Evolutionary conservation across 2,888 invertebrate genomes (phyloP).

Genomic region (Cynaeus angustus): DNA sequence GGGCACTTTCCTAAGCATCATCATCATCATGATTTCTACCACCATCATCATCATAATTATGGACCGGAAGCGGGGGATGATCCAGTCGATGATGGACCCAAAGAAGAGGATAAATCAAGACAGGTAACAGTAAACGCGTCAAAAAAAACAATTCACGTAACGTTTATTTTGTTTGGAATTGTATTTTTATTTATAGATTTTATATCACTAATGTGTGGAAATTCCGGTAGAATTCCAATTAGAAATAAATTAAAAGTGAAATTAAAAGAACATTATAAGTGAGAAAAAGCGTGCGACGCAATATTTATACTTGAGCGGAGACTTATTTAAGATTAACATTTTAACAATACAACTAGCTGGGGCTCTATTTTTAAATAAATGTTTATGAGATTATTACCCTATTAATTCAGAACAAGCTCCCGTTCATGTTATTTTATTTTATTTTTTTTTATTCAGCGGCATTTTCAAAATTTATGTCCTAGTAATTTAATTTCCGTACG

Average conservation of each 20-base stretch:
- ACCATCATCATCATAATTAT: constrained; percentile 18
- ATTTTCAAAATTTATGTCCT: not conserved
- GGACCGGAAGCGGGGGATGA: not conserved
- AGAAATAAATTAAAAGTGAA: too few relatives aligned
- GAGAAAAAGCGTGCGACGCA: too few relatives aligned
- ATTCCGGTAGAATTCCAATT: too few relatives aligned
- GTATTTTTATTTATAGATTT: not conserved
- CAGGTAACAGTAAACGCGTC: not conserved
- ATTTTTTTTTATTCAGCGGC: too few relatives aligned
- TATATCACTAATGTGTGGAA: not conserved
- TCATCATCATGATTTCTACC: constrained; percentile 30
- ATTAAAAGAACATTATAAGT: too few relatives aligned
- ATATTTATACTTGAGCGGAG: too few relatives aligned
- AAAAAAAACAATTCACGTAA: not conserved
- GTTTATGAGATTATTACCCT: too few relatives aligned
- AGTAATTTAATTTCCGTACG: not conserved
- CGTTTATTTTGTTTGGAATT: not conserved
- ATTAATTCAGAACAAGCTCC: too few relatives aligned
- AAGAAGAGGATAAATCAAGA: not conserved
- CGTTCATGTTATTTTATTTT: not conserved
- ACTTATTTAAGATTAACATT: too few relatives aligned
- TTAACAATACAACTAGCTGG: too few relatives aligned
- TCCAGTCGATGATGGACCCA: not conserved
- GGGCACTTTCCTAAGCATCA: not conserved
- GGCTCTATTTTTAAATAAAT: too few relatives aligned